Evolutionary conservation across 2,888 invertebrate genomes (phyloP), one percentile per base, ranked within the genome.

Genomic region (Ophion costatus): DNA sequence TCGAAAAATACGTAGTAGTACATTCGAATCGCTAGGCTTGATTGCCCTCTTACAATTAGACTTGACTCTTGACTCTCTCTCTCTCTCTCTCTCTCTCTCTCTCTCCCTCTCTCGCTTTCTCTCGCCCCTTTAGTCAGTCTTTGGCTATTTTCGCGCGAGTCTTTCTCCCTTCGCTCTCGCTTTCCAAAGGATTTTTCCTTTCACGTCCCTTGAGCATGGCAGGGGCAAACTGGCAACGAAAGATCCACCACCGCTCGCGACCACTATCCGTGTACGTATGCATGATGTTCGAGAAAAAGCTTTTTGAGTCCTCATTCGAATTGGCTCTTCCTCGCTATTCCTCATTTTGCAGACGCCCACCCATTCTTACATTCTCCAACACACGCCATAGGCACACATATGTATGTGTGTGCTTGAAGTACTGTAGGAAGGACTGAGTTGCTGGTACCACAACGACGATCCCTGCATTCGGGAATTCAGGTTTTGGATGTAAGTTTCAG

Each of bases 1-100:
- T 85, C 80, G 85, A 85, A 85, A 85, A 80, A 82, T 82, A 79
- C 82, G 80, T 80, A 82, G 74, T 63, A 79, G 76, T 73, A 74
- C 80, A 80, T 73, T 24, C 76, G 80, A 76, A 85, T 80, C 64
- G 73, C 82, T 80, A 82, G 80, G 79, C 82, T 79, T 22, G 45
- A 73, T 66, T 76, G 69, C 45, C 77, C 80, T 77, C 82, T 77
- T 14, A 10, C 11, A 3, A 10, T 3, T 70, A 24, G 76, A 80
- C 82, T 82, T 10, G 11, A n/a, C 59, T 51, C 59, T 67, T 29
- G 42, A 59, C 67, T 61, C 61, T 45, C 61, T 61, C 51, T 59
- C 59, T 56, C 45, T 45, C 20, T 61, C 69, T 80, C 38, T 73
- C n/a, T 64, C n/a, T 71, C 61, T 42, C 11, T 70, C 69, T 45